Evolutionary conservation across 2,113 vertebrate genomes (phyloP).

Genomic region (Cheirogaleus medius): DNA sequence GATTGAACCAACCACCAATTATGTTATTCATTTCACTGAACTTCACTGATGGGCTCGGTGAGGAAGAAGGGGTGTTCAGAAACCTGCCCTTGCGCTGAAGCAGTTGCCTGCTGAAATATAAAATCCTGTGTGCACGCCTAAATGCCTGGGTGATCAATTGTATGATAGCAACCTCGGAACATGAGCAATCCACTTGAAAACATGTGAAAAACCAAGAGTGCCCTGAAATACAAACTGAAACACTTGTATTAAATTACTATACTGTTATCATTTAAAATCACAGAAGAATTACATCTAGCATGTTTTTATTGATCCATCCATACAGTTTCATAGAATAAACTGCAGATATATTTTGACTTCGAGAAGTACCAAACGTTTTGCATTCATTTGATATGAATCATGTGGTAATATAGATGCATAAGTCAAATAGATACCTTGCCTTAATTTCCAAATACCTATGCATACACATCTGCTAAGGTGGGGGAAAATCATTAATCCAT

Average conservation of each 20-base stretch:
- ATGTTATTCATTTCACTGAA: slow-evolving; percentile 84
- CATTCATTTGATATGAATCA: slow-evolving; percentile 12
- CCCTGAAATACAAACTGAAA: background rate
- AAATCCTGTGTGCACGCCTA: slow-evolving; percentile 44
- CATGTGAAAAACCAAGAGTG: background rate
- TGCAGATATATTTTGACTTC: slow-evolving; percentile 17
- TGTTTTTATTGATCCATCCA: slow-evolving; percentile 21
- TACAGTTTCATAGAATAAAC: slow-evolving; percentile 10
- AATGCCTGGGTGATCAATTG: slow-evolving; percentile 40
- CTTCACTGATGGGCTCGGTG: slow-evolving; percentile 80
- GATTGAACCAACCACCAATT: slow-evolving; percentile 83
- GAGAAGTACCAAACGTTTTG: slow-evolving; percentile 28
- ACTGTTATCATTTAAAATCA: slow-evolving; percentile 34
- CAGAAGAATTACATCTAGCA: background rate
- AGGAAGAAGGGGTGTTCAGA: slow-evolving; percentile 79
- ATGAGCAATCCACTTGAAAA: slow-evolving; percentile 50
- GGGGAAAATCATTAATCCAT: background rate
- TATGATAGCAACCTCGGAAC: slow-evolving; percentile 27
- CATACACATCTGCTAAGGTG: slow-evolving; percentile 22
- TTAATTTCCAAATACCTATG: slow-evolving; percentile 58
- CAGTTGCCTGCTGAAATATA: slow-evolving; percentile 57
- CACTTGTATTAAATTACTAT: slow-evolving; percentile 46
- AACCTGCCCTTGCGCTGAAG: slow-evolving; percentile 70
- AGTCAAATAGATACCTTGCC: slow-evolving; percentile 35
- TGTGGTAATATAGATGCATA: background rate